Base-by-base conservation (phyloP, 2,888 invertebrate species). In the Geotrupes spiniger region DNA sequence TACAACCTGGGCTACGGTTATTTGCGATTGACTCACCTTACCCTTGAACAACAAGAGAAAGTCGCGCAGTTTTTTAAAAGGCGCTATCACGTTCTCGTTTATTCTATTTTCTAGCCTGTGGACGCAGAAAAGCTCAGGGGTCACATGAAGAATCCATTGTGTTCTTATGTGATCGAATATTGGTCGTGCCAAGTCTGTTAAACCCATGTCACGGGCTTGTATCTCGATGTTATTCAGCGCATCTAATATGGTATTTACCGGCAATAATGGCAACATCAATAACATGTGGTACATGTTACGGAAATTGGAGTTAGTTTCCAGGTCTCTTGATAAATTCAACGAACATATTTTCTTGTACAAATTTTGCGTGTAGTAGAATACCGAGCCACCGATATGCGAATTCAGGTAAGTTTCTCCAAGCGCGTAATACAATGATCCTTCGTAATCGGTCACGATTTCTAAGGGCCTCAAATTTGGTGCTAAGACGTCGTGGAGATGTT, bases 381-480 rank as follows among this genome's bases (percentile, higher is more conserved):
- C 66, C 0, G 70, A 70, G 8, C 72, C 72, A 1, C 71, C 70
- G 4, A 71, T 69, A 42, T 63, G 64, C 0, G 71, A 66, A 36
- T 69, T 65, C 4, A 62, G 42, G 42, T 70, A 72, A 3, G 62
- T 65, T 55, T 70, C 70, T 1, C 67, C 68, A 2, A 72, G 52
- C 2, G 71, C 68, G 53, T 71, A 71, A 51, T 71, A 71, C 2
- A 72, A 49, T 41, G 64, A 63, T 0, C 68, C 64, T 59, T 72
- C 71, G 46, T 68, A 72, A 49, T 71, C 71, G 2, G 71, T 71
- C 16, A 72, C 63, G 10, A 72, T 72, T 60, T 72, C 70, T 2
- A 60, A 58, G 0, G 71, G 72, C 6, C 65, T 53, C 14, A 72
- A 49, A 21, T 62, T 56, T 1, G 70, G 69, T 0, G 69, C 70